Base-by-base conservation (phyloP, 2,888 invertebrate species). In the Xestia sexstrigata region DNA sequence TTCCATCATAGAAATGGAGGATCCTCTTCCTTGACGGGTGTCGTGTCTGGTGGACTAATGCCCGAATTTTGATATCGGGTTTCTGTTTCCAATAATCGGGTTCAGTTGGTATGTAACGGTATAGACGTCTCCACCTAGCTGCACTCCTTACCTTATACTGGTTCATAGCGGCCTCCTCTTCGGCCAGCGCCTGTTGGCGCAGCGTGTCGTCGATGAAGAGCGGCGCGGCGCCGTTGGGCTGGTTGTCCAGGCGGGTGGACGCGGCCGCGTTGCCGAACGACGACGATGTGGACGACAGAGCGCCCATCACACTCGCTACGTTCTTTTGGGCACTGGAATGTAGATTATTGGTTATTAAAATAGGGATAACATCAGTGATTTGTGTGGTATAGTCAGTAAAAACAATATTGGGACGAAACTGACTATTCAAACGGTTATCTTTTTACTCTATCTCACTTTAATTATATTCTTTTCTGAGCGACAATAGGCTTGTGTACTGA, bases 91-190 rank as follows among this genome's bases (percentile, higher is more conserved):
- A 30, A 35, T 8, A 39, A n/a, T n/a, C n/a, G n/a, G n/a, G n/a
- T n/a, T n/a, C n/a, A n/a, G n/a, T n/a, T n/a, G n/a, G n/a, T n/a
- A n/a, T n/a, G 3, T 8, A 6, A 8, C 17, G 4, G 60, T 30
- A 30, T 20, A 60, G 26, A 7, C 13, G 6, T 26, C 58, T 15
- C 15, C 26, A 26, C 7, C 8, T 7, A 7, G 1, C 1, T 7
- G 26, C 9, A 0, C 7, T 17, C 1, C 42, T 70, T 70, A 99
- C 99, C 98, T 99, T 99, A 94, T 99, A 98, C 95, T 99, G 98
- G 95, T 98, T 99, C 97, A 99, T 98, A 76, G 98, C 98, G 45
- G 99, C 99, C 94, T 99, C 99, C 94, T 99, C 99, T 93, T 99
- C 99, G 47, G 99, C 99, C 80, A 99, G 96, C 60, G 98, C 98